phyloP scores from a whole-genome alignment of 2,888 invertebrate species.

The Phaedon cochleariae region DNA sequence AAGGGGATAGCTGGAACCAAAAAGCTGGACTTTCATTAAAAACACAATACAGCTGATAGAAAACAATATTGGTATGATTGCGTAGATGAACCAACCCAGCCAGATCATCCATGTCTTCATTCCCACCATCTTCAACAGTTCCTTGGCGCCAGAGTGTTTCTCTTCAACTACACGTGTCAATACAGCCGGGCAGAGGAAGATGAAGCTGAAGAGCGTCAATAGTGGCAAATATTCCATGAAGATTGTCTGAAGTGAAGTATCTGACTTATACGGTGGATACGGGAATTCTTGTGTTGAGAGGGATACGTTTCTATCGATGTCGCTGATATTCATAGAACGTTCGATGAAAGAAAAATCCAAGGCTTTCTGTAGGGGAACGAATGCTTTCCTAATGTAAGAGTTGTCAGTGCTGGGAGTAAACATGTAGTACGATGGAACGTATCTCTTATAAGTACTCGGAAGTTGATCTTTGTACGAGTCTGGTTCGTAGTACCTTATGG shows the following conservation, averaged over 20 bases:
- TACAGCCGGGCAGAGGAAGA: slow-evolving; percentile 65
- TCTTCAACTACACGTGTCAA: slow-evolving; percentile 68
- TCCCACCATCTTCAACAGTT: slow-evolving; percentile 94
- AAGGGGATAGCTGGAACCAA: slow-evolving; percentile 65
- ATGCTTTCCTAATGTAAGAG: slow-evolving; percentile 59
- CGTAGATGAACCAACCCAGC: slow-evolving; percentile 86
- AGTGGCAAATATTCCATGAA: slow-evolving; percentile 59
- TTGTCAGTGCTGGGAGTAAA: slow-evolving; percentile 17
- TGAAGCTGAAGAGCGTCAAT: slow-evolving; percentile 61
- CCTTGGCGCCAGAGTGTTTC: slow-evolving; percentile 72
- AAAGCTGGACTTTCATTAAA: slow-evolving; percentile 68
- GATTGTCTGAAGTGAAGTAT: slow-evolving; percentile 50
- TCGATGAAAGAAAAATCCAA: slow-evolving; percentile 68
- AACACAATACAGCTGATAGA: slow-evolving; percentile 68
- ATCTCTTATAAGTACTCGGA: slow-evolving; percentile 41
- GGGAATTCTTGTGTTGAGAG: slow-evolving; percentile 67
- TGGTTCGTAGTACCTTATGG: slow-evolving; percentile 51
- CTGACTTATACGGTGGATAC: slow-evolving; percentile 61
- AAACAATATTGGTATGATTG: slow-evolving; percentile 72
- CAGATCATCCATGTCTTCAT: slow-evolving; percentile 85
- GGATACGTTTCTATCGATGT: slow-evolving; percentile 36
- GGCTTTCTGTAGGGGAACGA: slow-evolving; percentile 69
- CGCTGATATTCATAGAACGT: slow-evolving; percentile 28
- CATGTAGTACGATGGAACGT: background rate
- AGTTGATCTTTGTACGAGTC: slow-evolving; percentile 35